Conservation (phyloP, 30 jellyfish, hydroid and myxozoan genomes). For the Hydractinia symbiolongicarpus region DNA sequence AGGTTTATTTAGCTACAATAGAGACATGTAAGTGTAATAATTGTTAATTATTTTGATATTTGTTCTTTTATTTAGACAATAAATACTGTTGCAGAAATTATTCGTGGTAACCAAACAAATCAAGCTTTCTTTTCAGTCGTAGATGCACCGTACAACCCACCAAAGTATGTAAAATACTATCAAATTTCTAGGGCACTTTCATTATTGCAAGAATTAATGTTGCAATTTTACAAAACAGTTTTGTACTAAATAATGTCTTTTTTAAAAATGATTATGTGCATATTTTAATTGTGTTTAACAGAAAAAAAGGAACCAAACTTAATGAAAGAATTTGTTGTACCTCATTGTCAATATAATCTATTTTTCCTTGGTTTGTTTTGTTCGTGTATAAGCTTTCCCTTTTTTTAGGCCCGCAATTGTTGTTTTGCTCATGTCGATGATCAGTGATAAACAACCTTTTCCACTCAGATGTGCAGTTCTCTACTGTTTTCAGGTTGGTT, state of each 20-base stretch:
- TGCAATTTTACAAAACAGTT: too few relatives aligned
- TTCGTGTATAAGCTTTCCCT: background rate
- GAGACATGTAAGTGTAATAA: background rate
- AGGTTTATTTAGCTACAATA: background rate
- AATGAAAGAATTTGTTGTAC: background rate
- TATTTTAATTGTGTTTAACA: too few relatives aligned
- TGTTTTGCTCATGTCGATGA: constrained; percentile 81
- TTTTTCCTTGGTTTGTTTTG: background rate
- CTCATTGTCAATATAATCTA: background rate
- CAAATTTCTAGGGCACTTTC: background rate
- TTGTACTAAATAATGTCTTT: too few relatives aligned
- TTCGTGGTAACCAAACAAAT: constrained; percentile 79
- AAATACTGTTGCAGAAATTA: constrained; percentile 87
- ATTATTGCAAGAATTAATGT: background rate
- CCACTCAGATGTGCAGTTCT: constrained; percentile 88
- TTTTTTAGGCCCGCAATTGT: constrained; percentile 80
- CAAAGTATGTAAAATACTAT: constrained; percentile 10
- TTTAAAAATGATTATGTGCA: background rate
- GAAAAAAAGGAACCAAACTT: too few relatives aligned
- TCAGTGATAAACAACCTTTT: constrained; percentile 89
- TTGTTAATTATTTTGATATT: background rate
- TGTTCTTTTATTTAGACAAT: constrained; percentile 49
- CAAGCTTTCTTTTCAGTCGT: constrained; percentile 88
- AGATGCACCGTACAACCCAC: constrained; percentile 58
- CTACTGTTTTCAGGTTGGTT: constrained; percentile 85